Evolutionary conservation across 2,113 vertebrate genomes (phyloP).

Genomic region (Bombycilla garrulus): DNA sequence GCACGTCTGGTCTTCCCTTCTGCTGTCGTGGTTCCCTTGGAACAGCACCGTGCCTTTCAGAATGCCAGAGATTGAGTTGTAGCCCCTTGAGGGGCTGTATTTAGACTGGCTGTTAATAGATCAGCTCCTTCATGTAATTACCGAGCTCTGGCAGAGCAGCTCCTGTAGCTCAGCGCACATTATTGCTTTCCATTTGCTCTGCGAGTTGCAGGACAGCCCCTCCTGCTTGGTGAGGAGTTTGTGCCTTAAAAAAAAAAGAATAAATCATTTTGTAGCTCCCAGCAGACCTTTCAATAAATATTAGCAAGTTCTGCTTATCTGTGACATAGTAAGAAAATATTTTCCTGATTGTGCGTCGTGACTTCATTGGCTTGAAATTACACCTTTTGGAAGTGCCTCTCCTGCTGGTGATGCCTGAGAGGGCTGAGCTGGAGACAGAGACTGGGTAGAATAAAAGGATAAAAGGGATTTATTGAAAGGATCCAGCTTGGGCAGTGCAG

Average conservation of each 20-base stretch:
- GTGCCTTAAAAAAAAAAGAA: background rate
- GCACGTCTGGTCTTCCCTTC: background rate
- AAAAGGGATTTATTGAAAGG: too few species aligned
- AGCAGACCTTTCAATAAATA: background rate
- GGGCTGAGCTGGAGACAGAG: too few species aligned
- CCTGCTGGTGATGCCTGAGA: background rate
- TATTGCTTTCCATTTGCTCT: background rate
- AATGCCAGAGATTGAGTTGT: background rate
- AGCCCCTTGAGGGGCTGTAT: conserved; percentile 39
- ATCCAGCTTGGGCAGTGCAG: too few species aligned
- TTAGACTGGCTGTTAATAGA: conserved; percentile 40
- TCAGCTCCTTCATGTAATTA: conserved; percentile 19
- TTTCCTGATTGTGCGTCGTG: conserved; percentile 31
- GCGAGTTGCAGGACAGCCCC: background rate
- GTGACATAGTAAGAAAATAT: background rate
- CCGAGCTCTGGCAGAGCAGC: background rate
- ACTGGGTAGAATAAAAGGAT: too few species aligned
- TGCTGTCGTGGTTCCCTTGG: background rate
- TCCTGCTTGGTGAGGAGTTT: background rate
- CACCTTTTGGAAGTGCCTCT: conserved; percentile 2
- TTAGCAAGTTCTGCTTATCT: background rate
- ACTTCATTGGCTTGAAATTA: conserved; percentile 45
- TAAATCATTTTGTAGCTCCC: background rate
- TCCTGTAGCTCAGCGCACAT: background rate
- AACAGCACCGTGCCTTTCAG: background rate